Evolutionary conservation across 2,113 vertebrate species (phyloP), one percentile per base, ranked within the genome.

Genomic region (Romanogobio albipinnatus): DNA sequence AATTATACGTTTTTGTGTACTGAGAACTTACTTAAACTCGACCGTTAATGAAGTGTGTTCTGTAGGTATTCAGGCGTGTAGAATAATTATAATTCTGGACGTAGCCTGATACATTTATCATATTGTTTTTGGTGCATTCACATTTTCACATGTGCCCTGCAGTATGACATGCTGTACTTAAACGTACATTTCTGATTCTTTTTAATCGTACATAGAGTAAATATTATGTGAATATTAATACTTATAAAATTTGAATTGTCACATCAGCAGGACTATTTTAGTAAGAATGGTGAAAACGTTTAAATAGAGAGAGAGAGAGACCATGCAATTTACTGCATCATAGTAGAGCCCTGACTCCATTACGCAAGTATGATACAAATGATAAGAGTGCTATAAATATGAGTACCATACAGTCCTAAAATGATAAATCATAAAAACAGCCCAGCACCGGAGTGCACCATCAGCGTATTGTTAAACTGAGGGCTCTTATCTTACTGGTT

Each of bases 401-500:
- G 70, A 74, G 22, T n/a, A 45, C 70, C 22, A 47, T n/a, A 47
- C 9, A 49, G n/a, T 24, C 5, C 0, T 9, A 76, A 76, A 11
- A 33, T 15, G 9, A 49, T 75, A 51, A 51, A 26, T 51, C 36
- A 47, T 15, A 26, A 76, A 53, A 36, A 58, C 15, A 58, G 29
- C 9, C 29, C 64, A 9, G 15, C 29, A 58, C 33, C 29, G n/a
- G 17, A 39, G 11, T 78, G 19, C 11, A 43, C 22, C 9, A 39
- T 76, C 75, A 58, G 19, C 10, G 10, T 78, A 61, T 61, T 61
- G 76, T 51, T 22, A 58, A 36, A 58, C 53, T 77, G 19, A 39
- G 9, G 26, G 22, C 13, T 79, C 36, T 79, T 79, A 79, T 79
- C 36, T 10, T 45, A 61, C 36, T 17, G 56, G 22, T 79, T 62